Conservation (phyloP, 2,113 vertebrate genomes). For the Theropithecus gelada region DNA sequence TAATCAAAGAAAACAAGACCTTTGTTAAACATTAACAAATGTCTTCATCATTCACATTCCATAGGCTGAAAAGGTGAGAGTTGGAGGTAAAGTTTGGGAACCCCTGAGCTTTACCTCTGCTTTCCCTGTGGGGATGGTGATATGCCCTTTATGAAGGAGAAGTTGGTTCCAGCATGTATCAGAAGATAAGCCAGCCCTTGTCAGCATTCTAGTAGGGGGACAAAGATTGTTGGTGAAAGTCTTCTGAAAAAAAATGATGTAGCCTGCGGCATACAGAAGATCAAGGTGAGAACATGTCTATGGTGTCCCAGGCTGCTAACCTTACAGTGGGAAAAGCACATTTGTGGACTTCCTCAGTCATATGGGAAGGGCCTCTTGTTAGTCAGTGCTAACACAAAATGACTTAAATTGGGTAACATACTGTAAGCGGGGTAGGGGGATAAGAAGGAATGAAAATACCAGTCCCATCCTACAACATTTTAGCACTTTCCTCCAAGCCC, state of each 20-base stretch:
- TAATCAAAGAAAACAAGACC: not conserved
- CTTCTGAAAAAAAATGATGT: not conserved
- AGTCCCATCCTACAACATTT: not conserved
- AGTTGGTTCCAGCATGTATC: not conserved
- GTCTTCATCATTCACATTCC: not conserved
- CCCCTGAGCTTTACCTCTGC: not conserved
- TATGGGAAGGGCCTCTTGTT: not conserved
- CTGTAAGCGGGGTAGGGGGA: not conserved
- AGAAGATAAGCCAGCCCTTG: not conserved
- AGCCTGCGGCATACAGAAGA: accelerated
- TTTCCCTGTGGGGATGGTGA: not conserved
- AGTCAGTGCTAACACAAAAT: not conserved
- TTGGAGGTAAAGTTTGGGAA: not conserved
- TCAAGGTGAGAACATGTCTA: not conserved
- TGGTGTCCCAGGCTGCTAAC: not conserved
- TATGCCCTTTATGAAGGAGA: not conserved
- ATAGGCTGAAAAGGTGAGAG: not conserved
- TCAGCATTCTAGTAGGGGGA: not conserved
- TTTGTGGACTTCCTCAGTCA: not conserved
- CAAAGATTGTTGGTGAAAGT: not conserved
- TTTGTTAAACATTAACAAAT: not conserved
- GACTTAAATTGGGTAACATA: not conserved
- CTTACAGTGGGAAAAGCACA: not conserved
- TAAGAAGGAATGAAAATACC: not conserved
- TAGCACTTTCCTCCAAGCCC: not conserved